Conservation (phyloP, 2,113 vertebrate species). For the Theropithecus gelada region DNA sequence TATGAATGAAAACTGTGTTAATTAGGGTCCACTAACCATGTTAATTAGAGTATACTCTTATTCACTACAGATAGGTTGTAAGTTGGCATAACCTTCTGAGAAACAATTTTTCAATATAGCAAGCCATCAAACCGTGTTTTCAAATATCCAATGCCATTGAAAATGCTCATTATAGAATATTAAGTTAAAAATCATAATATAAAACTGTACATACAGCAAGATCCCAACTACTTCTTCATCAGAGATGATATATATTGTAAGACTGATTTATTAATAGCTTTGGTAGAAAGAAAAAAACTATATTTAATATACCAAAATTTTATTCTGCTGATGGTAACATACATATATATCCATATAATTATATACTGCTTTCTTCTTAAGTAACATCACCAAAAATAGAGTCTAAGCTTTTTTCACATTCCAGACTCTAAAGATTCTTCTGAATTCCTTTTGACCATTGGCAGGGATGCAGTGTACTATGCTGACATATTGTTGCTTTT, state of each 20-base stretch:
- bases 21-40: not conserved
- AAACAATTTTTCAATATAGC: constrained; percentile 48
- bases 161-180: constrained; percentile 38
- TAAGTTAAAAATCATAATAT: constrained; percentile 40
- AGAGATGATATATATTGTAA: not conserved
- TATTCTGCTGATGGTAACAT: constrained; percentile 25
- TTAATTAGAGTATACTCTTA: not conserved
- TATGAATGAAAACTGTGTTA: constrained; percentile 20
- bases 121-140: constrained; percentile 45
- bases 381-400: constrained; percentile 14
- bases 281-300: constrained; percentile 4
- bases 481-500: not conserved
- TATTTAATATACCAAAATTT: not conserved
- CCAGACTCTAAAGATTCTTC: constrained; percentile 32
- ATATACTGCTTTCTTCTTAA: constrained; percentile 32
- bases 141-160: constrained; percentile 9
- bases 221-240: not conserved
- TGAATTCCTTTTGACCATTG: constrained; percentile 17
- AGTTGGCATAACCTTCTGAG: constrained; percentile 32
- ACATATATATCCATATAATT: not conserved
- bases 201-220: not conserved
- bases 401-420: constrained; percentile 20
- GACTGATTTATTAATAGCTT: constrained; percentile 23
- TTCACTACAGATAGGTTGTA: constrained; percentile 20
- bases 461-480: not conserved